These are phyloP conservation scores for Sebastes schlegelii DNA, from an alignment of 2,113 vertebrate species.

Conservation along the genomic window DNA sequence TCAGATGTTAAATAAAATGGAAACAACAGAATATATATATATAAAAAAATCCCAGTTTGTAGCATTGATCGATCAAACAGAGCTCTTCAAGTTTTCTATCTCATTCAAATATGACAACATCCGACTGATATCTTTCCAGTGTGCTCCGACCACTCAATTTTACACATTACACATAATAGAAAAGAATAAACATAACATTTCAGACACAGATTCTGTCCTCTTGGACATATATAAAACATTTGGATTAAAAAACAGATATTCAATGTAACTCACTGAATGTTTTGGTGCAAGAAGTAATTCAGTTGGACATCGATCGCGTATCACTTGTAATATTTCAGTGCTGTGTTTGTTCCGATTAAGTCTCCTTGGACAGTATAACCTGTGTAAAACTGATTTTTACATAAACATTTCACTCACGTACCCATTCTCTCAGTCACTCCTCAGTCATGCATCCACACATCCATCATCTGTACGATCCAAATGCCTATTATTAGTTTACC, in stretches of 20 bases:
- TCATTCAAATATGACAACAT: slow-evolving; percentile 6
- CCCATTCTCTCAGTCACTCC: slow-evolving; percentile 2
- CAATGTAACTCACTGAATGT: slow-evolving; percentile 1
- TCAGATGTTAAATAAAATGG: neutral
- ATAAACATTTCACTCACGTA: slow-evolving; percentile 14
- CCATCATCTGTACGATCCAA: slow-evolving; percentile 18
- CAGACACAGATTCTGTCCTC: slow-evolving; percentile 18
- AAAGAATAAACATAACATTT: slow-evolving; percentile 41
- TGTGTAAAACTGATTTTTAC: neutral
- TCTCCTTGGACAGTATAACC: neutral
- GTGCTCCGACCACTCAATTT: slow-evolving; percentile 3
- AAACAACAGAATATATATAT: neutral
- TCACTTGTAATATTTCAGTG: neutral
- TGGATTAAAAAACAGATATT: slow-evolving; percentile 38
- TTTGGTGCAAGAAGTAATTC: slow-evolving; percentile 19
- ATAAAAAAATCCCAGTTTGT: neutral
- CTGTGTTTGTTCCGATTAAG: neutral
- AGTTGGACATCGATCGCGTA: slow-evolving; percentile 26
- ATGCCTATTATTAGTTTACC: neutral
- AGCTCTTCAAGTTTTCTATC: slow-evolving; percentile 29
- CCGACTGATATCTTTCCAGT: neutral
- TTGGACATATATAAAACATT: slow-evolving; percentile 17
- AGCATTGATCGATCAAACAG: neutral
- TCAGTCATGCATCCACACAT: slow-evolving; percentile 19
- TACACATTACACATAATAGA: slow-evolving; percentile 14